These are phyloP conservation scores for Epizoanthus rinbou DNA, from an alignment of 92 coral and sea anemone genomes.

Conservation along the genomic window DNA sequence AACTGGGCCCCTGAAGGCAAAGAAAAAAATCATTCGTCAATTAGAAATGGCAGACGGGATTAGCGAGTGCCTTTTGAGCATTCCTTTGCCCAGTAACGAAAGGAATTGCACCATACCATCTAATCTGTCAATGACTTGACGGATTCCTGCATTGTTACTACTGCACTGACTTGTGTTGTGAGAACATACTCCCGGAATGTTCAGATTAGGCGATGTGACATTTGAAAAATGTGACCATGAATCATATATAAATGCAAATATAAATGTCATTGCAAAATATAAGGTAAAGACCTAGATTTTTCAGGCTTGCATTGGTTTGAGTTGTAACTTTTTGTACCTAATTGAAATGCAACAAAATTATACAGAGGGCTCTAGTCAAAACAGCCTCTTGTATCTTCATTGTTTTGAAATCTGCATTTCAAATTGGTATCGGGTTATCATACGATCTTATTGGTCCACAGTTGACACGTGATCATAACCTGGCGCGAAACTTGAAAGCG, in stretches of 20 bases:
- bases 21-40: background rate
- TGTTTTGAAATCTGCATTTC: constrained; percentile 1
- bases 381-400: background rate
- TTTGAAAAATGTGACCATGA: no score
- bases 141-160: no score
- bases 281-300: no score
- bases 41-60: no score
- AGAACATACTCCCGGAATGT: background rate
- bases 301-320: no score
- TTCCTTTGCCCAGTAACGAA: background rate
- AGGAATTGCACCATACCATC: background rate
- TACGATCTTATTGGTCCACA: constrained; percentile 21
- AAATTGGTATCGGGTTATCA: background rate
- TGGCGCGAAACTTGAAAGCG: constrained; percentile 99
- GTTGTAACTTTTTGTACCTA: no score
- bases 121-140: background rate
- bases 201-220: background rate
- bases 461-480: constrained; percentile 75
- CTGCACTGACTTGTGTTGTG: background rate
- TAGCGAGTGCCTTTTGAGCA: no score
- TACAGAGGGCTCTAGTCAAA: background rate
- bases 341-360: no score
- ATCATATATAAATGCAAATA: no score
- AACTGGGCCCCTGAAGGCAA: background rate
- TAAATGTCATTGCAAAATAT: no score